Evolutionary conservation across 2,113 vertebrate species (phyloP), one percentile per base, ranked within the genome.

Genomic region (Podiceps cristatus): DNA sequence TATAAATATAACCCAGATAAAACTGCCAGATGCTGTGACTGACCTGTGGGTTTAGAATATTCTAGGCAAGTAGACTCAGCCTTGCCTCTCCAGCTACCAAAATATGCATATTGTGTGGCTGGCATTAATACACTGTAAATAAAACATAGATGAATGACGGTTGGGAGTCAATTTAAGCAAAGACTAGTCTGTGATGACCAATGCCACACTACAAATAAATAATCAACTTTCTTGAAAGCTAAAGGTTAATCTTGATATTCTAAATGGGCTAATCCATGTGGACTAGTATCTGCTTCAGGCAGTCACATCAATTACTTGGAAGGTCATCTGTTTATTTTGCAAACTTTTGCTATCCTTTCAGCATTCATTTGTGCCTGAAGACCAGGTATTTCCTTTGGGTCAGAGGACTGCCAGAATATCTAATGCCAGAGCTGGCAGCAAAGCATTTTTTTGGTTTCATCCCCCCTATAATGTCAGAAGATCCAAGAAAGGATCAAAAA

Each of bases 21-120:
- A 92, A 20, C 64, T 94, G 68, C 56, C 56, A 75, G 72, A 18
- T 81, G 29, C 63, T 66, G 37, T 88, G 94, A 88, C 60, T 94
- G 90, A 74, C 14, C 3, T 24, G 60, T 80, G 29, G 23, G 47
- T 89, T 94, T 72, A 80, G 76, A 63, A 45, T 88, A 44, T 82
- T 88, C 55, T n/a, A 45, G 62, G 71, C n/a, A 62, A 69, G n/a
- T 29, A 64, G 79, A 37, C 37, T 82, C 67, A 93, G 59, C 23
- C 76, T 84, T 80, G 42, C 20, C 53, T 88, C 42, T 86, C 19
- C 25, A 74, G 49, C 37, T 86, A 76, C 52, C 45, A 24, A 81
- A 88, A 58, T 66, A 56, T 7, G 13, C n/a, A 25, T 80, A 69
- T n/a, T 37, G n/a, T 79, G 42, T 17, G 37, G 52, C 29, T 80